phyloP scores from a whole-genome alignment of 2,888 invertebrate species.

The Pecten maximus region DNA sequence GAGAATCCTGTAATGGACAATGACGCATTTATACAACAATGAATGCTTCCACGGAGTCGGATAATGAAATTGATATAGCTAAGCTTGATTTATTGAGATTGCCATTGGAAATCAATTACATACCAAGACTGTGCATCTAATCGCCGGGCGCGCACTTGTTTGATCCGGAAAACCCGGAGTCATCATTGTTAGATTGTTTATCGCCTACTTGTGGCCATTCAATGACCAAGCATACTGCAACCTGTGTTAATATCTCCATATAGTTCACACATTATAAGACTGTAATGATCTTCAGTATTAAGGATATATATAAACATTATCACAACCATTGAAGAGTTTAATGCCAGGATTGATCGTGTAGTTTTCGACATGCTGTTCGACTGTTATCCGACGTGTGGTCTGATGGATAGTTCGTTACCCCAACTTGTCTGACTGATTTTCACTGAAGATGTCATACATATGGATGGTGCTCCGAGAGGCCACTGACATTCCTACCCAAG shows the following conservation, averaged over 20 bases:
- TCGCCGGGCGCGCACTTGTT: background rate
- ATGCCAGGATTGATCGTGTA: too few relatives aligned
- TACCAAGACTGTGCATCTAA: slow-evolving; percentile 20
- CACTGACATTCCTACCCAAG: too few relatives aligned
- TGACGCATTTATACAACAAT: background rate
- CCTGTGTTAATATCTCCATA: background rate
- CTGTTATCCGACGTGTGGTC: too few relatives aligned
- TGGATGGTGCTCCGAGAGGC: too few relatives aligned
- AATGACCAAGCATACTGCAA: background rate
- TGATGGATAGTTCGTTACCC: too few relatives aligned
- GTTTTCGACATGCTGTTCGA: too few relatives aligned
- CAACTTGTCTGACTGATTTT: too few relatives aligned
- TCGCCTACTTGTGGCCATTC: background rate
- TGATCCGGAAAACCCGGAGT: background rate
- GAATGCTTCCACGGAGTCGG: background rate
- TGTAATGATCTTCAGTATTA: background rate
- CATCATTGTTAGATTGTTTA: background rate
- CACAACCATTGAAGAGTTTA: too few relatives aligned
- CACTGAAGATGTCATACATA: too few relatives aligned
- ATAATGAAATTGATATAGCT: background rate
- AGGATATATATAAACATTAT: too few relatives aligned
- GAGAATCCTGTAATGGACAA: background rate
- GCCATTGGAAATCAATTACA: background rate
- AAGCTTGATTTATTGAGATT: slow-evolving; percentile 6
- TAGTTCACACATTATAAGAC: background rate